Conservation (phyloP, 2,888 invertebrate genomes). For the Meiosimyza platycephala region DNA sequence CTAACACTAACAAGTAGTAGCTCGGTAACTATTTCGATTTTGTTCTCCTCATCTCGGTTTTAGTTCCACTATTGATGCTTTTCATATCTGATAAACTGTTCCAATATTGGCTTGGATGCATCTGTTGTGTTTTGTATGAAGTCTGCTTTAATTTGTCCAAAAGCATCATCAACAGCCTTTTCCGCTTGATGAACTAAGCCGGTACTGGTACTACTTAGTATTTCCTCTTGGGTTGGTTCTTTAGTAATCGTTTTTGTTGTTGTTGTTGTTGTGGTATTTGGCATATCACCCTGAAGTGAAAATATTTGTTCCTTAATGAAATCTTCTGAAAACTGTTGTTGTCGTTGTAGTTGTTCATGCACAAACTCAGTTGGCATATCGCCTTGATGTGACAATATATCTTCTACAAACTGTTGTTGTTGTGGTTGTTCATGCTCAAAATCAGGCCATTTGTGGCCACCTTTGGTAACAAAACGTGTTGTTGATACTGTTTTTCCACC, state of each 20-base stretch:
- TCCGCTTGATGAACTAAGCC: neutral
- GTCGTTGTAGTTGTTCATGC: neutral
- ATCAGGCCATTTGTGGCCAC: neutral
- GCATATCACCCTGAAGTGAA: too few relatives aligned
- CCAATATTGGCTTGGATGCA: neutral
- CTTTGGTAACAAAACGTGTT: constrained; percentile 13
- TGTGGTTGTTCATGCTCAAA: neutral
- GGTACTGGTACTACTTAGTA: neutral
- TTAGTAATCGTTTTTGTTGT: neutral
- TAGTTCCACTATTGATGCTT: neutral
- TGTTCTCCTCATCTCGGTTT: too few relatives aligned
- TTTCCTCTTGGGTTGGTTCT: neutral
- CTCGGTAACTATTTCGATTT: too few relatives aligned
- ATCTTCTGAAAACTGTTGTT: neutral
- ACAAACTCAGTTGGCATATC: neutral
- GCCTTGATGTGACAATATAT: neutral
- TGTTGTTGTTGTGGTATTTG: neutral
- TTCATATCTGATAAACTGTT: neutral
- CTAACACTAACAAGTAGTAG: too few relatives aligned
- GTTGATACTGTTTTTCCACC: neutral
- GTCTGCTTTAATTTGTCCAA: neutral
- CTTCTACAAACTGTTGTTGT: neutral
- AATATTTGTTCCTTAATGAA: neutral
- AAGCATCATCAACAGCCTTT: neutral
- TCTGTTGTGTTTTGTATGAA: neutral